Evolutionary conservation across 2,797 vertebrate species (phyloP).

Genomic region (Lepus oiostolus): DNA sequence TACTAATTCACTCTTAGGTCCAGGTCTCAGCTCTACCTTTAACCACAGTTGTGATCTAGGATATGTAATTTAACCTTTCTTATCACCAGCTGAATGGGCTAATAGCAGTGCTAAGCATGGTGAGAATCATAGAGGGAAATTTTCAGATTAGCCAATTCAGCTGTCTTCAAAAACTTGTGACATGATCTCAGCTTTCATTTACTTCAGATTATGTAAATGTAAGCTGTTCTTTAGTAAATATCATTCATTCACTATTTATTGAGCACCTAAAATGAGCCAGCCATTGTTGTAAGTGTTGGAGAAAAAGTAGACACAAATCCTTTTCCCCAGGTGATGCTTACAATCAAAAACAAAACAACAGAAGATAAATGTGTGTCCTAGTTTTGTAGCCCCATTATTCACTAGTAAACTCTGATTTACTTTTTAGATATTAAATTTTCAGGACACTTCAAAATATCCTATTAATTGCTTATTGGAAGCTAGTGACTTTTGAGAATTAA

Average conservation of each 20-base stretch:
- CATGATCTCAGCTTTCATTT: background rate
- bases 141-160: background rate
- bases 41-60: background rate
- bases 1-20: background rate
- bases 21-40: background rate
- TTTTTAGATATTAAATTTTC: slow-evolving; percentile 27
- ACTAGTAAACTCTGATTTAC: background rate
- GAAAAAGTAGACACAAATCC: slow-evolving; percentile 3
- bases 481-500: slow-evolving; percentile 6
- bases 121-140: background rate
- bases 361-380: background rate
- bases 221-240: background rate
- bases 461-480: background rate
- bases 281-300: background rate
- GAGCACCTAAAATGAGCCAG: background rate
- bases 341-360: background rate
- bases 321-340: background rate
- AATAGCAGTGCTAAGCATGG: background rate
- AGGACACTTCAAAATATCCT: slow-evolving; percentile 30
- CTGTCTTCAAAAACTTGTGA: background rate
- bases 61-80: background rate
- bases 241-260: background rate
- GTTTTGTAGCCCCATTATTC: background rate
- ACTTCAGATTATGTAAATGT: background rate
- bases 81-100: background rate